phyloP scores from a whole-genome alignment of 2,797 vertebrate species.

The Cirrhinus mrigala region DNA sequence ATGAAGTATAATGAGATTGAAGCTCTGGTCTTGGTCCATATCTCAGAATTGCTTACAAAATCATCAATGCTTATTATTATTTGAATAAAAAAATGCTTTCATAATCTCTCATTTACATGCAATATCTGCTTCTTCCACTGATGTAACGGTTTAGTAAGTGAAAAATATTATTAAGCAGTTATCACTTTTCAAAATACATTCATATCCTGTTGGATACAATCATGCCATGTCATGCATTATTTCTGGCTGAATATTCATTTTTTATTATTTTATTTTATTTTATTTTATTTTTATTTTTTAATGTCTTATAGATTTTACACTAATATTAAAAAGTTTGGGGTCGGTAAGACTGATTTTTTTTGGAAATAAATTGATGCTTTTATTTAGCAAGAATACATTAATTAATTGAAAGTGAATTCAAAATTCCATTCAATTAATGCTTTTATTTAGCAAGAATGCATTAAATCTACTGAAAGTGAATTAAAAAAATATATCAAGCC shows the following conservation, averaged over 20 bases:
- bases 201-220: neutral
- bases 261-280: neutral
- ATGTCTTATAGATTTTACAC: neutral
- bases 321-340: neutral
- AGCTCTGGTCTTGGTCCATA: neutral
- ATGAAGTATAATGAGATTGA: neutral
- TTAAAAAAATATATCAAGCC: no score
- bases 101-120: neutral
- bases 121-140: neutral
- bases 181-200: neutral
- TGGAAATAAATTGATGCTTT: neutral
- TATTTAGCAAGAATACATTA: neutral
- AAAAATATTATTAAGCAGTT: neutral
- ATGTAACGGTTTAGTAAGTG: neutral
- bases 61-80: neutral
- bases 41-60: neutral
- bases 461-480: no score
- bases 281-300: neutral
- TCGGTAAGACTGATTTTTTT: neutral
- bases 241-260: neutral
- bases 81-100: neutral
- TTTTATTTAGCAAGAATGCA: no score
- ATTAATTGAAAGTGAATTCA: neutral
- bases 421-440: no score
- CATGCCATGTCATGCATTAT: neutral